A percentile compares a stretch with the other conserved stretches of the same genome.
Conservation (phyloP, 2,888 invertebrate genomes). For the Miltochrista miniata region DNA sequence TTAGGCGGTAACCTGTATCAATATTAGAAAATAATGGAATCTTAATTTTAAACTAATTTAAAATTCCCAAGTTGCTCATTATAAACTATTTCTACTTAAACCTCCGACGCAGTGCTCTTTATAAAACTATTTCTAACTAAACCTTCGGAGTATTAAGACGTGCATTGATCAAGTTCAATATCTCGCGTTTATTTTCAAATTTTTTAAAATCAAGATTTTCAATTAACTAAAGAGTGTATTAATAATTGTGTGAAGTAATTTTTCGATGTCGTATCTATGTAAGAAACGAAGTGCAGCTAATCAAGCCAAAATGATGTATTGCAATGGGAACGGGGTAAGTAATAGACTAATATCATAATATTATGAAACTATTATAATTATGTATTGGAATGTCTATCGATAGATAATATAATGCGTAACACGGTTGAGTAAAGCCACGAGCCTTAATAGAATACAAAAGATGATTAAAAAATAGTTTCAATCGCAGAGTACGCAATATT, state of each 20-base stretch:
- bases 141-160: slow-evolving; percentile 24
- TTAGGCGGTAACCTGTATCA: slow-evolving; percentile 22
- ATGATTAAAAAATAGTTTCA: slow-evolving; percentile 9
- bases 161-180: slow-evolving; percentile 13
- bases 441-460: slow-evolving; percentile 21
- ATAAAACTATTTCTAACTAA: slow-evolving; percentile 21
- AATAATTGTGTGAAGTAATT: slow-evolving; percentile 9
- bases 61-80: slow-evolving; percentile 14
- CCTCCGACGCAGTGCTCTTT: too few species aligned
- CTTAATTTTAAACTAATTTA: slow-evolving; percentile 33
- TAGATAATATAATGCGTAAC: slow-evolving; percentile 15
- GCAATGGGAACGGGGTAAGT: slow-evolving; percentile 25
- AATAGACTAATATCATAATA: slow-evolving; percentile 10
- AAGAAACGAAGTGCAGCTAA: slow-evolving; percentile 11
- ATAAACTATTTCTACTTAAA: slow-evolving; percentile 12
- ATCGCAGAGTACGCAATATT: slow-evolving; percentile 24
- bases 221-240: slow-evolving; percentile 2
- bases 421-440: slow-evolving; percentile 16
- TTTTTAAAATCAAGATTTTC: slow-evolving; percentile 6
- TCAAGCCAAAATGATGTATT: slow-evolving; percentile 20
- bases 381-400: slow-evolving; percentile 5
- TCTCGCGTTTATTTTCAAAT: slow-evolving; percentile 8
- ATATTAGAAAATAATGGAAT: slow-evolving; percentile 28
- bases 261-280: slow-evolving; percentile 13
- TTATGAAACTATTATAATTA: slow-evolving; percentile 20